Conservation (phyloP, 2,797 vertebrate species). For the Danio kyathit region DNA sequence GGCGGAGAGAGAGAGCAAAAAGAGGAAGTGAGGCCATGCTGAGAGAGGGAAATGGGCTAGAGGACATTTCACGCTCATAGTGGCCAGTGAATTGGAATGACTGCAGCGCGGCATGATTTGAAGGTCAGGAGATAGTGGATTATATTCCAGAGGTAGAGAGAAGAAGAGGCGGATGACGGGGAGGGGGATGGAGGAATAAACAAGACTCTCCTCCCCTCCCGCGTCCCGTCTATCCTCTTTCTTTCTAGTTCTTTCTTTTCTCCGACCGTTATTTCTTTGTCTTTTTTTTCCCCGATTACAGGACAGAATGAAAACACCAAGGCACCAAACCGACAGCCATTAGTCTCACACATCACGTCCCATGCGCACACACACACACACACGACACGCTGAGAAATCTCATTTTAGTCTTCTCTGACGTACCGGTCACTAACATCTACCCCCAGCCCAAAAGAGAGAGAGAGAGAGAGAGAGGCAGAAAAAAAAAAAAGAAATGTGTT, state of each 20-base stretch:
- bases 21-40: conserved; percentile 78
- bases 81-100: conserved; percentile 83
- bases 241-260: conserved; percentile 54
- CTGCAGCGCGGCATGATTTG: conserved; percentile 83
- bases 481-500: conserved; percentile 51
- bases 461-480: background rate
- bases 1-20: conserved; percentile 75
- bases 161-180: conserved; percentile 73
- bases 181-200: conserved; percentile 68
- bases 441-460: conserved; percentile 36
- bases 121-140: conserved; percentile 86
- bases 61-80: conserved; percentile 86
- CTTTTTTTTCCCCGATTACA: conserved; percentile 74
- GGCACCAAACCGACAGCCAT: conserved; percentile 73
- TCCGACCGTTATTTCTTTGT: conserved; percentile 12
- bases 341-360: conserved; percentile 70
- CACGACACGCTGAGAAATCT: conserved; percentile 61
- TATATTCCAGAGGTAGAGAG: conserved; percentile 80
- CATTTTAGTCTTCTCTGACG: conserved; percentile 40
- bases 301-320: conserved; percentile 71
- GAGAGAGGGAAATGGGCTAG: conserved; percentile 84
- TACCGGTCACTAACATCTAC: conserved; percentile 38
- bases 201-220: conserved; percentile 37
- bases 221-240: conserved; percentile 56
- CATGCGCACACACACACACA: conserved; percentile 53